Evolutionary conservation across 2,888 invertebrate genomes (phyloP).

Genomic region (Acleris laterana): DNA sequence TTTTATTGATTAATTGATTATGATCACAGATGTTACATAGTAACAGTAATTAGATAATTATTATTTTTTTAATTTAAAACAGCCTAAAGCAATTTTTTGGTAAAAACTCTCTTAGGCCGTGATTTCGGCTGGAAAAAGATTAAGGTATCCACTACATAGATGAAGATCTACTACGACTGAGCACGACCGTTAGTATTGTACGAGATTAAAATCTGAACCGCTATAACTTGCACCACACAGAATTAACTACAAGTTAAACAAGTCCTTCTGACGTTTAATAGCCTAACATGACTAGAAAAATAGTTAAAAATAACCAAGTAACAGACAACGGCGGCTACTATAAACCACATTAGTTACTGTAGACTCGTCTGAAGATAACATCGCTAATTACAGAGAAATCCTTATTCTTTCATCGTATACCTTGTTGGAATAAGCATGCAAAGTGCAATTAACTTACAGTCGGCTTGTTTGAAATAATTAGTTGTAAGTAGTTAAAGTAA

Average conservation of each 20-base stretch:
- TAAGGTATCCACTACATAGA: no score
- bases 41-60: no score
- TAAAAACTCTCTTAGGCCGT: no score
- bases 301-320: slow-evolving; percentile 38
- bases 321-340: not conserved
- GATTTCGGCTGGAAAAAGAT: no score
- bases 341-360: slow-evolving; percentile 4
- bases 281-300: slow-evolving; percentile 47
- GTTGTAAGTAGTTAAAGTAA: not conserved
- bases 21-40: no score
- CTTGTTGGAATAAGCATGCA: slow-evolving; percentile 2
- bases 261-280: slow-evolving; percentile 40
- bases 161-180: no score
- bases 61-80: no score
- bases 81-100: no score
- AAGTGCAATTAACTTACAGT: slow-evolving; percentile 4
- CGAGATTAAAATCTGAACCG: slow-evolving; percentile 1
- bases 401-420: slow-evolving; percentile 7
- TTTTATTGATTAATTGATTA: no score
- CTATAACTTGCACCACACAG: slow-evolving; percentile 41
- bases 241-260: slow-evolving; percentile 48
- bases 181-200: no score
- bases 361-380: slow-evolving; percentile 23
- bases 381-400: slow-evolving; percentile 32
- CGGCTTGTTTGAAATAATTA: slow-evolving; percentile 14